Conservation (phyloP, 2,113 vertebrate species). For the Pygathrix nemaeus region DNA sequence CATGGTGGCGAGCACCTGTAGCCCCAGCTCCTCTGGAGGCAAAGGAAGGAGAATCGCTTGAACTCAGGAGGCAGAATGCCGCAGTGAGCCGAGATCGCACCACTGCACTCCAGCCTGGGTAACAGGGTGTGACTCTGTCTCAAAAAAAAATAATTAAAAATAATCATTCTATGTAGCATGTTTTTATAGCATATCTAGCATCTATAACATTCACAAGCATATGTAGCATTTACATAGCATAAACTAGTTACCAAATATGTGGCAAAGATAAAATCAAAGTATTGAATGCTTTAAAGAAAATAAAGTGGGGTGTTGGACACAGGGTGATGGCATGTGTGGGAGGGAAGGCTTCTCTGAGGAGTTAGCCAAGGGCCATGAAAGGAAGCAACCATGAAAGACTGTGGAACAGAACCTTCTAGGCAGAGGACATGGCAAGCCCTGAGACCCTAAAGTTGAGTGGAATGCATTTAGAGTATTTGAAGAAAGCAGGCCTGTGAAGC, state of each 20-base stretch:
- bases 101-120: too few relatives aligned
- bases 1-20: too few relatives aligned
- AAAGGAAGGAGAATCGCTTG: too few relatives aligned
- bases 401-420: not conserved
- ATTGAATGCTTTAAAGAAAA: conserved; percentile 7
- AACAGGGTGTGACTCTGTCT: too few relatives aligned
- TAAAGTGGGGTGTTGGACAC: not conserved
- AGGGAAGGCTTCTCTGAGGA: not conserved
- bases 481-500: not conserved
- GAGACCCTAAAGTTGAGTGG: not conserved
- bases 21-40: too few relatives aligned
- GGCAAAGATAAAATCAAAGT: not conserved
- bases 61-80: too few relatives aligned
- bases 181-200: too few relatives aligned
- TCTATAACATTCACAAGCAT: too few relatives aligned
- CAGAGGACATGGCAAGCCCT: not conserved
- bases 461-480: not conserved
- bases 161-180: too few relatives aligned
- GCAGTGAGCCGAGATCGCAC: too few relatives aligned
- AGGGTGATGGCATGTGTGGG: not conserved
- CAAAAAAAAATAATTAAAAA: too few relatives aligned
- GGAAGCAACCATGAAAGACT: not conserved
- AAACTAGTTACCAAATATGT: not conserved
- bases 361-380: not conserved
- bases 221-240: too few relatives aligned